A percentile compares a stretch with the other conserved stretches of the same genome.
These are phyloP conservation scores for Protaetia brevitarsis DNA, from an alignment of 1,140 invertebrate genomes.

Conservation along the genomic window DNA sequence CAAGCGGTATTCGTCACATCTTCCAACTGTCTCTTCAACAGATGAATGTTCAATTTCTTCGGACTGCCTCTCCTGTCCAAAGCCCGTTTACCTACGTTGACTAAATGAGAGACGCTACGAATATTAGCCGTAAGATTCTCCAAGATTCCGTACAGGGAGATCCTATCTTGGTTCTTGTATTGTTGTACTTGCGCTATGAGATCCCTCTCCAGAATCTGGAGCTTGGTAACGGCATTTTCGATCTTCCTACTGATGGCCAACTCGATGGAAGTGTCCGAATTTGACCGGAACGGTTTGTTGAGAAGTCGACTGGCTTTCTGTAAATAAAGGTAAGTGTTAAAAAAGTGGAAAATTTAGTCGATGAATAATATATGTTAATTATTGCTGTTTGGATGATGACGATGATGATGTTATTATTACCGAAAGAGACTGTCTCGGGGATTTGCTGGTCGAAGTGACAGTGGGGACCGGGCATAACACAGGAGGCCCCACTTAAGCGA, in stretches of 20 bases:
- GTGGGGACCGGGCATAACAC: not conserved
- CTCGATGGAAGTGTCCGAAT: not conserved
- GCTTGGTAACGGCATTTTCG: not conserved
- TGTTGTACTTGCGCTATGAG: not conserved
- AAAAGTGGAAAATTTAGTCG: no score
- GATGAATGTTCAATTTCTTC: not conserved
- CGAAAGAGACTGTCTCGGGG: slow-evolving; percentile 19
- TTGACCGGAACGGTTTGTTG: not conserved
- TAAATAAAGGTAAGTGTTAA: slow-evolving; percentile 5
- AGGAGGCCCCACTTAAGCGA: not conserved
- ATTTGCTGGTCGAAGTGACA: not conserved
- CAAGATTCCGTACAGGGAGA: not conserved
- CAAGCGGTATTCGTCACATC: not conserved
- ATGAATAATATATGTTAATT: no score
- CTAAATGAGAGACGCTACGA: not conserved
- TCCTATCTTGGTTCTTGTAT: not conserved
- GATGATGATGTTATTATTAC: no score
- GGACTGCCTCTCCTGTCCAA: not conserved
- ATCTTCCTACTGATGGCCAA: not conserved
- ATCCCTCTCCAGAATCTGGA: slow-evolving; percentile 12
- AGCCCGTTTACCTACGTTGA: not conserved
- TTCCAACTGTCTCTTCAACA: not conserved
- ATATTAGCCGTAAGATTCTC: not conserved
- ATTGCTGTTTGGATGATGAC: no score
- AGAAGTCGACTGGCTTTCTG: not conserved